Evolutionary conservation across 2,797 vertebrate species (phyloP), one percentile per base, ranked within the genome.

Genomic region (Acomys russatus): DNA sequence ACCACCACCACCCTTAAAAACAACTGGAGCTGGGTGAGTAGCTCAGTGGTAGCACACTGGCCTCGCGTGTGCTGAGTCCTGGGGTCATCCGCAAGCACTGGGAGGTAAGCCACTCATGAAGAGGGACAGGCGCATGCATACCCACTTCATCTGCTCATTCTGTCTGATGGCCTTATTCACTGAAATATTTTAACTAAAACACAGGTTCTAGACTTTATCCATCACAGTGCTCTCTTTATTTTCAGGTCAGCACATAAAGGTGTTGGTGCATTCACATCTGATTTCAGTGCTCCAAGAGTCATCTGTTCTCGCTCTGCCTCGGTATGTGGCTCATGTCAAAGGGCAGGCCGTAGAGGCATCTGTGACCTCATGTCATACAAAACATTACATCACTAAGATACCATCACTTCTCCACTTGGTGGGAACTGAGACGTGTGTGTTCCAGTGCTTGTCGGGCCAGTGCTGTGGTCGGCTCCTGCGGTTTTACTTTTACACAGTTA

Each of bases 401-500:
- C 38, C 54, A 83, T 79, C 71, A 76, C 38, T n/a, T 56, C 91
- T 97, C 97, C 97, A 95, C 95, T 97, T 97, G 93, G 96, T 93
- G 96, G 49, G 86, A 92, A 28, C 30, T 94, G 95, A 91, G 93
- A 92, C 92, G 95, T 85, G 78, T 93, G 83, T 33, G n/a, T 91
- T 61, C 90, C 11, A 93, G 86, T 80, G 91, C n/a, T 77, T 77
- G 61, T 25, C 54, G 63, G 93, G 38, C 18, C 70, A 61, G 84
- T 51, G 66, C 44, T 76, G 74, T 68, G 90, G 93, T 63, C 86
- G 83, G 88, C 63, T 61, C 76, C 44, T 33, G 30, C 73, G 73
- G 78, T 87, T 98, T 98, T 94, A 98, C 94, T 97, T 82, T 94
- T 95, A 97, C 38, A 97, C 64, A 97, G 96, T 80, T 64, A 84